Base-by-base conservation (phyloP, 2,888 invertebrate species). In the Philopedon plagiatum region DNA sequence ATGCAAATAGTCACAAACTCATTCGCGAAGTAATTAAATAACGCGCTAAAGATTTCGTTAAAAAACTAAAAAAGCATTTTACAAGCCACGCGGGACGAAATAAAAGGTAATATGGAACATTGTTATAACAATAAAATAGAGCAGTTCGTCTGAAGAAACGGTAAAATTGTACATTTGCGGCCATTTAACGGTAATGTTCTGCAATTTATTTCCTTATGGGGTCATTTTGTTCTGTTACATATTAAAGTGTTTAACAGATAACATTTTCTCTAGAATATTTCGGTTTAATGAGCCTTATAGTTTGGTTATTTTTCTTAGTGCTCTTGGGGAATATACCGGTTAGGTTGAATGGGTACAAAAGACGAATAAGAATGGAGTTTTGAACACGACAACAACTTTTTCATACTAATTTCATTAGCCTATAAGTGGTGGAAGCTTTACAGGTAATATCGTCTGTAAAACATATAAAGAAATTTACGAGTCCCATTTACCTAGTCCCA, bases 101-200 rank as follows among this genome's bases (percentile, higher is more conserved):
- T 68, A 75, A 78, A 75, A 76, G 73, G 79, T 76, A 77, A 79
- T 79, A 78, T 76, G 78, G 76, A 79, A 79, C 78, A 75, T 76
- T 75, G 78, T 78, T 80, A 80, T 80, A 81, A 81, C 80, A 79
- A 78, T 80, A 81, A 80, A 80, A 79, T 78, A 76, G 78, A 77
- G 78, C 78, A 78, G 78, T 78, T 77, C 78, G 78, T 77, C 77
- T 75, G 70, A 74, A 77, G 78, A 79, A 79, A 78, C 75, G 76
- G 58, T 77, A 78, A 78, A 79, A 77, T 73, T 70, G 73, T 79
- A 78, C 79, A 80, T 80, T 80, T 78, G 80, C 68, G 78, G 78
- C 80, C 79, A 77, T 80, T 81, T 77, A 76, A 75, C 77, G 78
- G 78, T 80, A 78, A 81, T 80, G 78, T 78, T 74, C 62, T 71